phyloP scores from a whole-genome alignment of 2,888 invertebrate genomes.

The Lepidocyrtoides sp. region DNA sequence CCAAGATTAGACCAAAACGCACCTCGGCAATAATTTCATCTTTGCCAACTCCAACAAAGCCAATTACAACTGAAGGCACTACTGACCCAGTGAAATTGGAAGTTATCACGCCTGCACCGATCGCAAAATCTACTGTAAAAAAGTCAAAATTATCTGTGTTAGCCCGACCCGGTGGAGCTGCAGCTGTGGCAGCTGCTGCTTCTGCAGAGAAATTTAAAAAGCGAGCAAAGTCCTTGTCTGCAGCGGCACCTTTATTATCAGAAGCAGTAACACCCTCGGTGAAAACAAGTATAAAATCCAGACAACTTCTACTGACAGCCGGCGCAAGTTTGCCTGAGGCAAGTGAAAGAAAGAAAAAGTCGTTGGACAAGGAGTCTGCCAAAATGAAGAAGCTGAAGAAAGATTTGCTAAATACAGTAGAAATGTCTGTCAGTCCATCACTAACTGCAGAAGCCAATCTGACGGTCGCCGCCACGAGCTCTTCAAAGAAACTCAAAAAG shows the following conservation, averaged over 20 bases:
- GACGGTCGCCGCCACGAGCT: conserved; percentile 1
- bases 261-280: conserved; percentile 5
- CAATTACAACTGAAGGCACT: neutral
- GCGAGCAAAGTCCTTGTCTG: conserved; percentile 59
- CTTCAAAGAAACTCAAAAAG: conserved; percentile 76
- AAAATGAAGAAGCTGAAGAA: conserved; percentile 74
- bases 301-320: conserved; percentile 53
- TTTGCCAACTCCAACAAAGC: neutral
- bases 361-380: conserved; percentile 64
- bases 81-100: neutral
- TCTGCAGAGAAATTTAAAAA: conserved; percentile 69
- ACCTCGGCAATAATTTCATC: neutral
- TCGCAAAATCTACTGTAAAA: conserved; percentile 13
- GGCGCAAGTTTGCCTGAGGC: conserved; percentile 4
- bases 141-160: conserved; percentile 57
- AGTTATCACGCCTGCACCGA: neutral
- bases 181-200: conserved; percentile 41
- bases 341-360: conserved; percentile 56
- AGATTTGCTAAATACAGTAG: conserved; percentile 54
- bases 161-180: conserved; percentile 40
- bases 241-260: neutral
- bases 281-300: conserved; percentile 55
- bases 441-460: conserved; percentile 30
- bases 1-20: conserved; percentile 60
- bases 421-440: conserved; percentile 32